Percentiles rank a stretch among this genome's conserved stretches.
Evolutionary conservation across 2,113 vertebrate species (phyloP).

Genomic region (Bujurquina vittata): DNA sequence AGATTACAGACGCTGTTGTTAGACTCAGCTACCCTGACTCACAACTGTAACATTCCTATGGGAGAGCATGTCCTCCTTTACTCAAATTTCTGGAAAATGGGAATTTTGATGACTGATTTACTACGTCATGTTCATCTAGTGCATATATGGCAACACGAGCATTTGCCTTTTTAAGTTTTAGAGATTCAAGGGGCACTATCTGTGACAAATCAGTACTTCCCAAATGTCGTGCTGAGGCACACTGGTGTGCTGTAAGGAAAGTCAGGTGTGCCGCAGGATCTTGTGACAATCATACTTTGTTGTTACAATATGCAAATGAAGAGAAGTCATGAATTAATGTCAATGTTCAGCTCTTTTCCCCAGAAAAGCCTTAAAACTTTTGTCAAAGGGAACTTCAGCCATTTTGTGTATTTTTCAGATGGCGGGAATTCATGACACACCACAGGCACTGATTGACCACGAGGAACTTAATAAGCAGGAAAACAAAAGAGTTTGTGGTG

Average conservation of each 20-base stretch:
- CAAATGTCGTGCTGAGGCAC: neutral
- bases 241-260: neutral
- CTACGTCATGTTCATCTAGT: neutral
- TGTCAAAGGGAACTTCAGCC: neutral
- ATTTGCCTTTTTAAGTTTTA: neutral
- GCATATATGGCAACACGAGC: neutral
- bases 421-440: no score
- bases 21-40: conserved; percentile 45
- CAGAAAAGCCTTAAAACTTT: neutral
- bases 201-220: neutral
- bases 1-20: neutral
- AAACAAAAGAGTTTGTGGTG: neutral
- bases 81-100: neutral
- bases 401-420: no score
- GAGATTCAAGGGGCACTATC: neutral
- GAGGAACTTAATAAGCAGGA: no score
- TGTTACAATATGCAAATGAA: neutral
- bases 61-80: neutral
- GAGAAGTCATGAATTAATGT: neutral
- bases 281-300: neutral
- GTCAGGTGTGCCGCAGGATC: neutral
- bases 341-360: neutral
- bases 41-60: conserved; percentile 46
- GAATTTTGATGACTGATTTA: no score
- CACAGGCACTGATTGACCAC: neutral